Evolutionary conservation across 2,797 vertebrate species (phyloP).

Genomic region (Lophura swinhoii): DNA sequence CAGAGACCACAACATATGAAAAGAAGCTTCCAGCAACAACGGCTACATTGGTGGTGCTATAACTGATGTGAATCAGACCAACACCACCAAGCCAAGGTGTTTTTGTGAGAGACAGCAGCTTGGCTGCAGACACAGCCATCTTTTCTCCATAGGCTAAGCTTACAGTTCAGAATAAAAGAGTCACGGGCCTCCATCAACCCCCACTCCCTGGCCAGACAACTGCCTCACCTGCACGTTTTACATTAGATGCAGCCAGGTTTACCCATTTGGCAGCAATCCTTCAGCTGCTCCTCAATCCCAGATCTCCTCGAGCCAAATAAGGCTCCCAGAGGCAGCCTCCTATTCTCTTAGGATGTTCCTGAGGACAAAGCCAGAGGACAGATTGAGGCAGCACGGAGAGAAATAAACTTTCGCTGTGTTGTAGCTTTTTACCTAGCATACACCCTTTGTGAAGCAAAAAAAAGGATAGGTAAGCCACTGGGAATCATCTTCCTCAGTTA

Average conservation of each 20-base stretch:
- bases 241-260: neutral
- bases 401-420: neutral
- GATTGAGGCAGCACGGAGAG: accelerated
- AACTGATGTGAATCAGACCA: neutral
- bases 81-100: neutral
- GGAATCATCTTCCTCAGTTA: neutral
- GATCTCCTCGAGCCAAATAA: neutral
- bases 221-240: neutral
- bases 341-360: neutral
- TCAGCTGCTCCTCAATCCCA: too few relatives aligned
- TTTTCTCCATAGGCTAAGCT: neutral
- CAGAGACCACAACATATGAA: neutral
- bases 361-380: neutral
- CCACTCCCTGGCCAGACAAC: neutral
- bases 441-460: neutral
- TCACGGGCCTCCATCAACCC: neutral
- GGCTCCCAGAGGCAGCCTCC: neutral
- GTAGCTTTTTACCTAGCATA: neutral
- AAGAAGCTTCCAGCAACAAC: neutral
- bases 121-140: accelerated
- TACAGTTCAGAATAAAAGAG: neutral
- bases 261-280: neutral
- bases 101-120: neutral
- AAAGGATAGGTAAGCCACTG: neutral
- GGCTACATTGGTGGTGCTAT: neutral